phyloP scores from a whole-genome alignment of 2,113 vertebrate species.

The Brevimyrus niger region DNA sequence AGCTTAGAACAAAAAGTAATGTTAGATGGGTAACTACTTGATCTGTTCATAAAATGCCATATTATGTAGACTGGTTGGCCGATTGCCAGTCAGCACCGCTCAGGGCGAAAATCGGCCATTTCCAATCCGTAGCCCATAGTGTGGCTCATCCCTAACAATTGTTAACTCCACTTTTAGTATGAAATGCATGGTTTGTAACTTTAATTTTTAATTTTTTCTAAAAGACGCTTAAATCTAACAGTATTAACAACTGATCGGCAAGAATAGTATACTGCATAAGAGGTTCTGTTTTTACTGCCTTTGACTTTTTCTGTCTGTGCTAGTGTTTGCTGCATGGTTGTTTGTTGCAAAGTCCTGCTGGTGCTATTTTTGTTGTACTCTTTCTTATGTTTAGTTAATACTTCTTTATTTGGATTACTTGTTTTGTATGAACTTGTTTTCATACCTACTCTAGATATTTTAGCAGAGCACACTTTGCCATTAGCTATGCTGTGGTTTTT shows the following conservation, averaged over 20 bases:
- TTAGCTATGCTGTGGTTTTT: background rate
- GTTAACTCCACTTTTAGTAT: background rate
- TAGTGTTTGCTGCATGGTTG: background rate
- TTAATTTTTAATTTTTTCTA: too few relatives aligned
- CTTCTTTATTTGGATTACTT: background rate
- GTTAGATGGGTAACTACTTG: background rate
- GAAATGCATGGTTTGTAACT: background rate
- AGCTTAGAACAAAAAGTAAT: background rate
- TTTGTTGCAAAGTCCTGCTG: background rate
- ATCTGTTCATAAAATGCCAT: background rate
- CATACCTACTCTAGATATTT: background rate
- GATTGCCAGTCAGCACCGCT: background rate
- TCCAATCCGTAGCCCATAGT: background rate
- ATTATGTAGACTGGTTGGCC: background rate
- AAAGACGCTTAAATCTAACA: background rate
- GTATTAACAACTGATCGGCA: background rate
- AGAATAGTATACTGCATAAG: background rate
- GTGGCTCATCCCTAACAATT: background rate
- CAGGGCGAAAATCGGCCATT: background rate
- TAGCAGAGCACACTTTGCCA: background rate
- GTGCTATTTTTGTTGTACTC: background rate
- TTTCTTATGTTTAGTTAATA: background rate
- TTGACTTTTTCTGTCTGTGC: background rate
- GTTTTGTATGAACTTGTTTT: background rate
- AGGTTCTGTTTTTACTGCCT: background rate